Conservation (phyloP, 92 coral and sea anemone species). For the Nematostella vectensis region DNA sequence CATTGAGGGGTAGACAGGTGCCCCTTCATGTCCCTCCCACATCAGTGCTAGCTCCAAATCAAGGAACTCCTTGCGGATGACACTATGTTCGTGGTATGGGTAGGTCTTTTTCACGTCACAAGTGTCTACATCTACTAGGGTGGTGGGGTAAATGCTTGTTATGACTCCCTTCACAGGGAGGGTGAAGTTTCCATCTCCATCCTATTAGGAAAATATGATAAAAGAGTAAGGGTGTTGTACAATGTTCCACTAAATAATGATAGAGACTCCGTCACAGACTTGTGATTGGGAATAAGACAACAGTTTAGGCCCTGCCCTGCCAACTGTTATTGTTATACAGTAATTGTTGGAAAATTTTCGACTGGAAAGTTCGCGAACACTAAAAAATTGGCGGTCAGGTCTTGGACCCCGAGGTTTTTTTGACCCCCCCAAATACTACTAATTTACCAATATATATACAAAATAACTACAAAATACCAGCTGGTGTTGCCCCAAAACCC, state of each 20-base stretch:
- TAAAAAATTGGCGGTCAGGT: too few relatives aligned
- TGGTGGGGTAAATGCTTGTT: slow-evolving; percentile 85
- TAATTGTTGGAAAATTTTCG: too few relatives aligned
- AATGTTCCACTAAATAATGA: neutral
- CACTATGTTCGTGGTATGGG: slow-evolving; percentile 69
- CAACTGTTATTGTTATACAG: too few relatives aligned
- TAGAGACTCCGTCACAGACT: neutral
- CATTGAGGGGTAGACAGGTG: slow-evolving; percentile 63
- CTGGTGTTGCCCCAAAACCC: too few relatives aligned
- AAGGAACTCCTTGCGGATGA: slow-evolving; percentile 78
- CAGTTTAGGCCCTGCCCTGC: too few relatives aligned
- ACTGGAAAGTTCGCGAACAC: too few relatives aligned
- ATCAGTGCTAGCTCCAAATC: slow-evolving; percentile 76
- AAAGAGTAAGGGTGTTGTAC: slow-evolving; percentile 4
- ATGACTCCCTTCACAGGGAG: slow-evolving; percentile 73
- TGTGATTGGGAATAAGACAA: neutral
- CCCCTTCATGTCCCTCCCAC: slow-evolving; percentile 71
- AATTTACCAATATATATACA: too few relatives aligned
- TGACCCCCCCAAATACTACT: too few relatives aligned
- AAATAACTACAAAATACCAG: too few relatives aligned
- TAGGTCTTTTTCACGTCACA: slow-evolving; percentile 74
- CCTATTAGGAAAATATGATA: slow-evolving; percentile 16
- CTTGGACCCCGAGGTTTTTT: too few relatives aligned
- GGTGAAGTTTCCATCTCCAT: slow-evolving; percentile 43
- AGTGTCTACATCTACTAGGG: slow-evolving; percentile 79